These are phyloP conservation scores for Brachypodius melanocephalos DNA, from an alignment of 2,113 vertebrate genomes.

Conservation along the genomic window DNA sequence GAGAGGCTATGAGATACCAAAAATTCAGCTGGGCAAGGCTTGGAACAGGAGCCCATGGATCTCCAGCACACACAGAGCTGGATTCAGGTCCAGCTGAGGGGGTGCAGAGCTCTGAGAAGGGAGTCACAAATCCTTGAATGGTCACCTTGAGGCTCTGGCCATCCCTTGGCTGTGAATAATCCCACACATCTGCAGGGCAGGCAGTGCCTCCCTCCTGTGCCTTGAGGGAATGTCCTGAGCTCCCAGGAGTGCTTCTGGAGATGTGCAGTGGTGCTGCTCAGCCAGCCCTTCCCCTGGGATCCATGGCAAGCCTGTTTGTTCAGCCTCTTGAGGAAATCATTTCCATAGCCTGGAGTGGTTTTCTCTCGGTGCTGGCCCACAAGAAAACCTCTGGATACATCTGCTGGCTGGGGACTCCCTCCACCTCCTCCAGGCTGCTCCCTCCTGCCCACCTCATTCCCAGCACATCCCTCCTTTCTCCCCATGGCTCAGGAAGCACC, in stretches of 20 bases:
- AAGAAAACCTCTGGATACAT: not conserved
- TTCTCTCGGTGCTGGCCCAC: not conserved
- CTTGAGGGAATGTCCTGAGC: not conserved
- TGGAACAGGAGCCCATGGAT: not conserved
- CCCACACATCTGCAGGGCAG: not conserved
- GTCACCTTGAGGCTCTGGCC: not conserved
- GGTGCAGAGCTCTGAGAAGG: not conserved
- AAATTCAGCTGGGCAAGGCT: not conserved
- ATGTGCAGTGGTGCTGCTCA: not conserved
- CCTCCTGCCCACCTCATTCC: not conserved
- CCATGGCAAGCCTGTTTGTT: not conserved
- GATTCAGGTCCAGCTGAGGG: not conserved
- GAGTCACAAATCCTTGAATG: not conserved
- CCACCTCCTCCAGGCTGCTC: not conserved
- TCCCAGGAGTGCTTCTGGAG: not conserved
- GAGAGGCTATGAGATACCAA: not conserved
- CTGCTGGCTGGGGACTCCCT: not conserved
- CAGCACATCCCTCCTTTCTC: not conserved
- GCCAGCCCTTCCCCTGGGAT: not conserved
- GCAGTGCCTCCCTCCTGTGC: not conserved
- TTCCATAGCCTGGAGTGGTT: not conserved
- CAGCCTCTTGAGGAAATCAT: not conserved
- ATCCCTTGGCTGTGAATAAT: rapidly evolving
- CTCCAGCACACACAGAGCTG: rapidly evolving
- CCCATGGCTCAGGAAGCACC: not conserved